These are phyloP conservation scores for Fringilla coelebs DNA, from an alignment of 2,797 vertebrate species.

Conservation along the genomic window DNA sequence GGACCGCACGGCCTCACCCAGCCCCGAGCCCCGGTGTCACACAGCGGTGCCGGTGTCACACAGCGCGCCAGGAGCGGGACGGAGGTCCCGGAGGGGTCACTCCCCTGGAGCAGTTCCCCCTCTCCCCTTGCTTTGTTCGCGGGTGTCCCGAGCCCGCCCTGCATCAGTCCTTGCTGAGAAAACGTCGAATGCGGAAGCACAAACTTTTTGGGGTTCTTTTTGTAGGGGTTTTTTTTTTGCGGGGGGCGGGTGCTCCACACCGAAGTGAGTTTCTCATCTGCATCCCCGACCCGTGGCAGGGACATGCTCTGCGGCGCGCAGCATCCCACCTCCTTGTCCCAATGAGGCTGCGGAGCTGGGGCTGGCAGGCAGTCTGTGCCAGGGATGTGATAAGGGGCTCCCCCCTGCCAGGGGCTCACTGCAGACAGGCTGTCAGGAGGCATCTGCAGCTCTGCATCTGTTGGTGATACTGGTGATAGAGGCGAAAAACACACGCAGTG, in stretches of 20 bases:
- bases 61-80: background rate
- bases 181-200: background rate
- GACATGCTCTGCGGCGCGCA: background rate
- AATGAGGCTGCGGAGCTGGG: background rate
- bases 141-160: too few species aligned
- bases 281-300: background rate
- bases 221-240: background rate
- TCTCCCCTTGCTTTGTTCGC: too few species aligned
- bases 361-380: background rate
- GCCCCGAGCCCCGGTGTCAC: background rate
- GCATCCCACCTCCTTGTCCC: background rate
- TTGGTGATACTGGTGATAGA: background rate
- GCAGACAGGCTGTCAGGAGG: background rate
- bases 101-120: background rate
- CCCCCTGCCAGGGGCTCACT: background rate
- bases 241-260: rapidly evolving
- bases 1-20: too few species aligned
- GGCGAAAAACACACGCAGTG: rapidly evolving
- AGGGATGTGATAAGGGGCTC: background rate
- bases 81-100: background rate
- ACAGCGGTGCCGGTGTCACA: background rate
- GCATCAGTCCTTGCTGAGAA: background rate
- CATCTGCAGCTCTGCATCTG: background rate
- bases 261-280: background rate
- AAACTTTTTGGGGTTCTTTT: background rate